Evolutionary conservation across 1,140 invertebrate species (phyloP).

Genomic region (Berghia stephanieae): DNA sequence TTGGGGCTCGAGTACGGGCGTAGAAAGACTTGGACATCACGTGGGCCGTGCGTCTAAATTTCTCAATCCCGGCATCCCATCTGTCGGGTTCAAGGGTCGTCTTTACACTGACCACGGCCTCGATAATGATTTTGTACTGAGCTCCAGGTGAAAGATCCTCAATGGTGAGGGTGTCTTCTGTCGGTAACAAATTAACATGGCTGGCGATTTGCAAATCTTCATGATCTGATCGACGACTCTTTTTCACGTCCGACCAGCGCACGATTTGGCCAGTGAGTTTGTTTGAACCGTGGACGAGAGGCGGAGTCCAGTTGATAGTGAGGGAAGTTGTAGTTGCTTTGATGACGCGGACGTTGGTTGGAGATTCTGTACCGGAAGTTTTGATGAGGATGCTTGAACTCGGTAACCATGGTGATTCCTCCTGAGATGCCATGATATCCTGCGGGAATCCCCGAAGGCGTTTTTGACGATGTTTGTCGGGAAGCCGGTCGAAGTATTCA

Average conservation of each 20-base stretch:
- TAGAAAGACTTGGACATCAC: slow-evolving; percentile 62
- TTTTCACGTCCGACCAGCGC: slow-evolving; percentile 60
- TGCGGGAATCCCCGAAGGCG: slow-evolving; percentile 52
- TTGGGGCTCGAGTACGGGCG: slow-evolving; percentile 61
- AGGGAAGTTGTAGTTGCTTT: slow-evolving; percentile 55
- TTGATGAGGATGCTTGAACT: slow-evolving; percentile 56
- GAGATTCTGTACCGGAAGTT: slow-evolving; percentile 64
- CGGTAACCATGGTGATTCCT: slow-evolving; percentile 64
- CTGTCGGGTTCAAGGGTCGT: slow-evolving; percentile 61
- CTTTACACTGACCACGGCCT: slow-evolving; percentile 66
- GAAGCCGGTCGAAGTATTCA: slow-evolving; percentile 66
- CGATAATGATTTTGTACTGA: slow-evolving; percentile 63
- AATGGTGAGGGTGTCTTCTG: slow-evolving; percentile 55
- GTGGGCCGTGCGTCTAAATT: slow-evolving; percentile 62
- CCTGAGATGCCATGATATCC: slow-evolving; percentile 47
- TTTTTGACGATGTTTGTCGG: slow-evolving; percentile 57
- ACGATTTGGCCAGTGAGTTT: slow-evolving; percentile 57
- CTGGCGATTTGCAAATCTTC: slow-evolving; percentile 56
- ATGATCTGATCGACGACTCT: slow-evolving; percentile 39
- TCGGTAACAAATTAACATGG: slow-evolving; percentile 56
- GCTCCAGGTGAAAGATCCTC: slow-evolving; percentile 56
- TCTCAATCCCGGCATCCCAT: slow-evolving; percentile 48
- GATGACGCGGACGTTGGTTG: slow-evolving; percentile 56
- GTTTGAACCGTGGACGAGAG: slow-evolving; percentile 64
- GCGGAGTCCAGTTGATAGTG: slow-evolving; percentile 59